Evolutionary conservation across 2,888 invertebrate species (phyloP), one percentile per base, ranked within the genome.

Genomic region (Dasypogon diadema): DNA sequence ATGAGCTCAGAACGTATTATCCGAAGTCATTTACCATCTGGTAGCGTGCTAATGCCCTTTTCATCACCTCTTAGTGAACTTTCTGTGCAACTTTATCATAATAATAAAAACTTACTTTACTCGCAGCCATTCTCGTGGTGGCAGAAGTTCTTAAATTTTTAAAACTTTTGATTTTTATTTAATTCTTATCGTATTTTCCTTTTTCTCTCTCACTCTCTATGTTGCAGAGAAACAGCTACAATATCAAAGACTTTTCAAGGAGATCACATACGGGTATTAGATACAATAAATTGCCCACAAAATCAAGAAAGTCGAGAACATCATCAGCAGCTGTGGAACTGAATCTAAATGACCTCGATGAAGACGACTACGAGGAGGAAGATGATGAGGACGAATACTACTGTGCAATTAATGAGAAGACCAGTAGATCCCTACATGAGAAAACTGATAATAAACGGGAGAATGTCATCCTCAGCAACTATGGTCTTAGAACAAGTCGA

Each of bases 271-370:
- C 83, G 37, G 84, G 84, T 22, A 82, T 84, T 12, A 82, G 83
- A 14, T 85, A 85, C 77, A 83, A 83, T 34, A 85, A 85, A 80
- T 81, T 85, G 68, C 80, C 82, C 46, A 82, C 80, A 63, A 81
- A 81, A 74, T 79, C 58, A n/a, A 76, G 79, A 77, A 79, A 80
- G 79, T 75, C 77, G n/a, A 74, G 77, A 56, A 58, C 77, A 10
- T 79, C 79, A 14, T 48, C 74, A 60, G 46, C 60, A 12, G 63
- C 74, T 3, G 6, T 74, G 14, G 48, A 74, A 74, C 51, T 74
- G 26, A 74, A 74, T 63, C 51, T 63, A 14, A 74, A 74, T 14
- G 74, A 74, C 2, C 60, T 63, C 8, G 63, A 74, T 37, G 60
- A 46, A 4, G 42, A 63, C n/a, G 22, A 63, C 30, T 34, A n/a